Base-by-base conservation (phyloP, 2,888 invertebrate genomes). In the Anorthoa munda region DNA sequence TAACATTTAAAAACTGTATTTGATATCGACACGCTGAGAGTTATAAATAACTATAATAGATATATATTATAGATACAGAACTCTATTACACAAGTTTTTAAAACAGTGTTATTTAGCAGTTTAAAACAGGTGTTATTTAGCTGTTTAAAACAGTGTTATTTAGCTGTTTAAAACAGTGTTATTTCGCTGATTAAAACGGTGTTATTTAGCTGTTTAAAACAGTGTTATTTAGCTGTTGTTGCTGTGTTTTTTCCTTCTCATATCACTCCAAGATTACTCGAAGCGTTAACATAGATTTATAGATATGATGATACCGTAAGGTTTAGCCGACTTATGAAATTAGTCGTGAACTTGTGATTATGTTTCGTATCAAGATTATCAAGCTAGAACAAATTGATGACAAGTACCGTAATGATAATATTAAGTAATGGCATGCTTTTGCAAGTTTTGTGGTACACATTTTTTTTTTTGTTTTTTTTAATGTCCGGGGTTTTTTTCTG, bases 221-320 rank as follows among this genome's bases (percentile, higher is more conserved):
- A n/a, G n/a, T n/a, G n/a, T n/a, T n/a, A n/a, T n/a, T n/a, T n/a
- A n/a, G n/a, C n/a, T n/a, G n/a, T 26, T 9, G n/a, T n/a, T n/a
- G n/a, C n/a, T n/a, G n/a, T n/a, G n/a, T n/a, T 64, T 72, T 71
- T 72, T 78, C 45, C 50, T 23, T 1, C n/a, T 45, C 56, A 45
- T 66, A 66, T 66, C 67, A 63, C 48, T 78, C 45, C 11, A 11
- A 61, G 51, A 65, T 31, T 48, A 73, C 46, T 21, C 55, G 51
- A 69, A 66, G 63, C 80, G 83, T 82, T 51, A 78, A 66, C 73
- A 63, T 1, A 79, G 79, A 79, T 83, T 66, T 64, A 60, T 69
- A 46, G 66, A 79, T 79, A 73, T 73, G 45, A 56, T 18, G 18
- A 63, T 68, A 72, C 79, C 83, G 79, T 72, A 77, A 64, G 48